Evolutionary conservation across 2,888 invertebrate genomes (phyloP).

Genomic region (Protula sp.): DNA sequence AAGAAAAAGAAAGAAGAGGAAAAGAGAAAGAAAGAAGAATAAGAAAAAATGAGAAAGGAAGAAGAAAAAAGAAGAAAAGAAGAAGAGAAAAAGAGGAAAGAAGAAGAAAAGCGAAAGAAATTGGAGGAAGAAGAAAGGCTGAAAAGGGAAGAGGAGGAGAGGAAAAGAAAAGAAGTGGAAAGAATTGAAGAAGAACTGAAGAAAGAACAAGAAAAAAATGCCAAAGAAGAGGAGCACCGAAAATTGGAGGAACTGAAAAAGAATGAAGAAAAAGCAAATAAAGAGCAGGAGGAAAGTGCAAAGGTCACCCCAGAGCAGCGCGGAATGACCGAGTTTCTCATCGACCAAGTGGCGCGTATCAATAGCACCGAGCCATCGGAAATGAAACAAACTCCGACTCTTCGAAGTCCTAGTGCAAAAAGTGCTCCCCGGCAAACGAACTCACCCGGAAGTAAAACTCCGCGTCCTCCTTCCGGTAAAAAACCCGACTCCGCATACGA

Average conservation of each 20-base stretch:
- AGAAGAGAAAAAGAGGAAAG: background rate
- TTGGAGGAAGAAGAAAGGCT: constrained; percentile 1
- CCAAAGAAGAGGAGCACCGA: background rate
- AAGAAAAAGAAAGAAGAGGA: constrained; percentile 1
- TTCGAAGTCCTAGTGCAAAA: no score
- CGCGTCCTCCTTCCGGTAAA: no score
- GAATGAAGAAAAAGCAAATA: constrained; percentile 2
- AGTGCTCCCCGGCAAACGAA: no score
- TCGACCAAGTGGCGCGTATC: no score
- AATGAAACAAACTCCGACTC: no score
- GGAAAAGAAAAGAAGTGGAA: constrained; percentile 3
- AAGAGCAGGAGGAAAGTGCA: no score
- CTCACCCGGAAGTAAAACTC: no score
- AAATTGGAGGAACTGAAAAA: constrained; percentile 5
- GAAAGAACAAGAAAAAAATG: background rate
- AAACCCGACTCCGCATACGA: no score
- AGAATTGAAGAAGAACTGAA: constrained; percentile 3
- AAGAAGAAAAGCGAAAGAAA: constrained; percentile 8
- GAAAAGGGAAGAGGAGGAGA: constrained; percentile 12
- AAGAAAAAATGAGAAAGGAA: background rate
- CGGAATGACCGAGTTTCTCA: no score
- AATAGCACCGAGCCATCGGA: no score
- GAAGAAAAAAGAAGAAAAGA: background rate
- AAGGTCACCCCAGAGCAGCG: no score
- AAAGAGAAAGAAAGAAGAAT: background rate